These are phyloP conservation scores for Stenodema calcarata DNA, from an alignment of 2,888 invertebrate species.

Conservation along the genomic window DNA sequence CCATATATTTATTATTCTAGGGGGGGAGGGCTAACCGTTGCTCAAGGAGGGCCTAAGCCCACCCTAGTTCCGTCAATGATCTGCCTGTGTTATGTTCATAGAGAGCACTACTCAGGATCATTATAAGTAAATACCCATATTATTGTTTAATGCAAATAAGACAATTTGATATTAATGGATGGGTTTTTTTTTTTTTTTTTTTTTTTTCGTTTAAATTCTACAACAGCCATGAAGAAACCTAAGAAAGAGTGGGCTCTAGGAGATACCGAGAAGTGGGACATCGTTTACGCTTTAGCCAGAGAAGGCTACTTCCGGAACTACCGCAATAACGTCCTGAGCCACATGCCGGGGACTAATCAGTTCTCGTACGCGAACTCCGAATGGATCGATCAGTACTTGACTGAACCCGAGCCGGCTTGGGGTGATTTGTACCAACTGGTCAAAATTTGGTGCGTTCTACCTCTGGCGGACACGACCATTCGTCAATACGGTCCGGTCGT, in stretches of 20 bases:
- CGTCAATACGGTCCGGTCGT: slow-evolving; percentile 32
- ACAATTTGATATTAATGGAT: too few relatives aligned
- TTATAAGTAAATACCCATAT: too few relatives aligned
- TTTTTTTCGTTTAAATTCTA: too few relatives aligned
- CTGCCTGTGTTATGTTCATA: too few relatives aligned
- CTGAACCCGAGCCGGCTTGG: slow-evolving; percentile 37
- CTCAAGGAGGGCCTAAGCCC: too few relatives aligned
- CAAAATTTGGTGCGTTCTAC: slow-evolving; percentile 23
- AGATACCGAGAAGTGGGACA: slow-evolving; percentile 33
- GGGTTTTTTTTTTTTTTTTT: too few relatives aligned
- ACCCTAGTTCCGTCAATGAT: too few relatives aligned
- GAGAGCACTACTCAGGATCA: too few relatives aligned
- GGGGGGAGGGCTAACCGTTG: too few relatives aligned
- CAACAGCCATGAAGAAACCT: slow-evolving; percentile 17
- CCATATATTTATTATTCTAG: too few relatives aligned
- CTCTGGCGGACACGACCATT: slow-evolving; percentile 8
- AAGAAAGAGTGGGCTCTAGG: slow-evolving; percentile 31
- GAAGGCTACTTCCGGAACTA: slow-evolving; percentile 37
- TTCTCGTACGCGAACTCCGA: slow-evolving; percentile 27
- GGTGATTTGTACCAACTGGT: slow-evolving; percentile 41
- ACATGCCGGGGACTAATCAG: slow-evolving; percentile 22
- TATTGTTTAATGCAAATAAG: too few relatives aligned
- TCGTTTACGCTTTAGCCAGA: slow-evolving; percentile 11
- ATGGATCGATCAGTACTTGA: slow-evolving; percentile 32
- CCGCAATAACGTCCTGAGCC: neutral